Evolutionary conservation across 2,113 vertebrate species (phyloP).

Genomic region (Romanogobio albipinnatus): DNA sequence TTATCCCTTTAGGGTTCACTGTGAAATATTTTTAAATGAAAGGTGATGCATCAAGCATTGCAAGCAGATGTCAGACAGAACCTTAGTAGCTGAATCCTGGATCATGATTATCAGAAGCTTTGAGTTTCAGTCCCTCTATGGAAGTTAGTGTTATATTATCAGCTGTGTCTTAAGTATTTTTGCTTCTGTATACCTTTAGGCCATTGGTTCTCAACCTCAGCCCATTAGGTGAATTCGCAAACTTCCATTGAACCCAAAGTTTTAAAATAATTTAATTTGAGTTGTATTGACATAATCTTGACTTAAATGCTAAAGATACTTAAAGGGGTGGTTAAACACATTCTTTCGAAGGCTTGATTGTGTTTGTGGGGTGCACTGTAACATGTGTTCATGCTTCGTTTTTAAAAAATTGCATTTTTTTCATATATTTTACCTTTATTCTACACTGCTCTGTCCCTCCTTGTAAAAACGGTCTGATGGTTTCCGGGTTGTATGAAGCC

Average conservation of each 20-base stretch:
- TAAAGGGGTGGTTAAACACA: too few species aligned
- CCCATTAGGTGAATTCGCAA: neutral
- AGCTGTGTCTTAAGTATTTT: neutral
- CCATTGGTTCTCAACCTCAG: neutral
- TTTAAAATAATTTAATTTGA: neutral
- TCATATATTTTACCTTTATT: too few species aligned
- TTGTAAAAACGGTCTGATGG: too few species aligned
- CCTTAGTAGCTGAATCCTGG: neutral
- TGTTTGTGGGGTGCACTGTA: too few species aligned
- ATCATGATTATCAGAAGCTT: neutral
- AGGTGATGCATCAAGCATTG: neutral
- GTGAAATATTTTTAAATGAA: neutral
- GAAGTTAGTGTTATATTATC: neutral
- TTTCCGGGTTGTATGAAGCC: too few species aligned
- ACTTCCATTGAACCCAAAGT: neutral
- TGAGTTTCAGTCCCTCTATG: neutral
- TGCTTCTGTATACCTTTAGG: neutral
- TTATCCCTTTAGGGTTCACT: neutral
- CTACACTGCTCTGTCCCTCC: too few species aligned
- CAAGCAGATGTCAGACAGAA: neutral
- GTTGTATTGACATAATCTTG: neutral
- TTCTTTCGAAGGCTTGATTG: too few species aligned
- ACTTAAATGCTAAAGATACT: neutral
- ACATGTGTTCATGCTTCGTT: too few species aligned
- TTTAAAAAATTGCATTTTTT: too few species aligned